Evolutionary conservation across 2,888 invertebrate species (phyloP).

Genomic region (Artemia sinica): DNA sequence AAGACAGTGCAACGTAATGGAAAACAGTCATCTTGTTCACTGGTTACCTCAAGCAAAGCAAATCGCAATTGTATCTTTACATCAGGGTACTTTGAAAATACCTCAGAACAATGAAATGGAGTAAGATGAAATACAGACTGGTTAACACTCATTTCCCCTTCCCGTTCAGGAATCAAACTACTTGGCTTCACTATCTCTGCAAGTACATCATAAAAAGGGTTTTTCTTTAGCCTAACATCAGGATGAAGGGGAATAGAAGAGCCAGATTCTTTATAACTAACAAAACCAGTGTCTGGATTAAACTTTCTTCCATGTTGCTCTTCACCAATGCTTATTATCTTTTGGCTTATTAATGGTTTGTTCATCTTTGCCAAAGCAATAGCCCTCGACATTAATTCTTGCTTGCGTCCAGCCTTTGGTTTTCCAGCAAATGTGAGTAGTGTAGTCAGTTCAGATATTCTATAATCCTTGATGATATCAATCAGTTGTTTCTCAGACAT

Average conservation of each 20-base stretch:
- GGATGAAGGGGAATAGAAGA: constrained; percentile 44
- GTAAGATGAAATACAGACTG: constrained; percentile 74
- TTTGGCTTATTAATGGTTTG: constrained; percentile 43
- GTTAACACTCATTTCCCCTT: constrained; percentile 56
- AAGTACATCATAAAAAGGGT: constrained; percentile 80
- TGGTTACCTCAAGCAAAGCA: constrained; percentile 72
- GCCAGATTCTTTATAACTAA: no score
- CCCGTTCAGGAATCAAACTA: constrained; percentile 39
- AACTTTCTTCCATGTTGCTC: no score
- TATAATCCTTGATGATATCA: constrained; percentile 46
- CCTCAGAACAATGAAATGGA: constrained; percentile 77
- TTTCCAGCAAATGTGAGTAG: constrained; percentile 59
- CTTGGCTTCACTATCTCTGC: constrained; percentile 77
- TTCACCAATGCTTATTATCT: constrained; percentile 34
- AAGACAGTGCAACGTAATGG: constrained; percentile 80
- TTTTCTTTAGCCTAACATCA: constrained; percentile 72
- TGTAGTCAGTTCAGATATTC: constrained; percentile 67
- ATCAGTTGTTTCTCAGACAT: constrained; percentile 21
- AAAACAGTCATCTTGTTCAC: constrained; percentile 85
- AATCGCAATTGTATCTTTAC: constrained; percentile 66
- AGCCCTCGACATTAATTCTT: constrained; percentile 55
- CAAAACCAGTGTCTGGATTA: no score
- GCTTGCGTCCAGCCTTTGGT: constrained; percentile 60
- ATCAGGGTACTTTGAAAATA: constrained; percentile 55
- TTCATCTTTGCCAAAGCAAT: constrained; percentile 48